Evolutionary conservation across 2,797 vertebrate genomes (phyloP).

Genomic region (Tenualosa ilisha): DNA sequence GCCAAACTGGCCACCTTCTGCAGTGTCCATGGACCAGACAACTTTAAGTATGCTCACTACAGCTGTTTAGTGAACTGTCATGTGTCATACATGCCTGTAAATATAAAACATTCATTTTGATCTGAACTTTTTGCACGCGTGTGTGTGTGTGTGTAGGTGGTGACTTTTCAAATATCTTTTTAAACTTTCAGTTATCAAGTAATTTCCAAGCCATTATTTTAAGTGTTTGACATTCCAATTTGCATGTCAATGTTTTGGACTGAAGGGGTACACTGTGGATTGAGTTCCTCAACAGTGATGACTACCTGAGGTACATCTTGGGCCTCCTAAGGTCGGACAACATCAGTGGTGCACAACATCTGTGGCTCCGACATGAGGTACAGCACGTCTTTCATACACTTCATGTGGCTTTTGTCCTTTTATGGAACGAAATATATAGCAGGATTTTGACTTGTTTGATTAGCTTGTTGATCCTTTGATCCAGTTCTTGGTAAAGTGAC

Average conservation of each 20-base stretch:
- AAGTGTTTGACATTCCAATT: background rate
- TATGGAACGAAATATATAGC: background rate
- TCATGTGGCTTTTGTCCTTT: background rate
- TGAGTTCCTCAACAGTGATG: slow-evolving; percentile 88
- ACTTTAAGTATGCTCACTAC: slow-evolving; percentile 64
- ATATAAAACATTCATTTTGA: background rate
- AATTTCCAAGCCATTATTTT: no score
- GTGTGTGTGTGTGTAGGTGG: no score
- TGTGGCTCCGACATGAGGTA: slow-evolving; percentile 94
- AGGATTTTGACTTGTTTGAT: background rate
- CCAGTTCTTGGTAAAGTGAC: no score
- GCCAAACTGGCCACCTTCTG: slow-evolving; percentile 88
- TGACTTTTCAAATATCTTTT: no score
- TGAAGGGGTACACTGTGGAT: slow-evolving; percentile 88
- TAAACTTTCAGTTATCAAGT: no score
- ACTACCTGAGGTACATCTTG: slow-evolving; percentile 80
- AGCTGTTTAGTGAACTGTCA: no score
- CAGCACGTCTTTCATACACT: background rate
- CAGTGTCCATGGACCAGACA: slow-evolving; percentile 83
- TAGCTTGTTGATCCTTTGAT: background rate
- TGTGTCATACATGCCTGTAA: background rate
- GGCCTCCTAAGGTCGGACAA: slow-evolving; percentile 81
- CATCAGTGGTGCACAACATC: slow-evolving; percentile 83
- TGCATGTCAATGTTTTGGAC: background rate
- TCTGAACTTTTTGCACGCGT: no score